Evolutionary conservation across 2,888 invertebrate species (phyloP).

Genomic region (Eumacrocentrus americanus): DNA sequence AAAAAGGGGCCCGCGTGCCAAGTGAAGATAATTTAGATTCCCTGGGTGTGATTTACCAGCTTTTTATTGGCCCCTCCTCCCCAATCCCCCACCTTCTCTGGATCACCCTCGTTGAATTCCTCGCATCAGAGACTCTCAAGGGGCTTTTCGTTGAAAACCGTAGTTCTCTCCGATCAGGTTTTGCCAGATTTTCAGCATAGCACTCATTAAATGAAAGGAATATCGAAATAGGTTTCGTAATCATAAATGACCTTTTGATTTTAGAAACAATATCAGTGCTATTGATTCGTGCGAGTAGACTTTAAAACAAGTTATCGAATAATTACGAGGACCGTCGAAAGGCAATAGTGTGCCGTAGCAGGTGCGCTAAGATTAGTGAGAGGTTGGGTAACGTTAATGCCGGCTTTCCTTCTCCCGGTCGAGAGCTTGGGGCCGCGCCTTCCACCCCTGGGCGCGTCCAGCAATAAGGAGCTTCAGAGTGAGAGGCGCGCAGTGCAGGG

Average conservation of each 20-base stretch:
- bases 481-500: conserved; percentile 32
- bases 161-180: background rate
- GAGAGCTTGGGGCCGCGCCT: conserved; percentile 38
- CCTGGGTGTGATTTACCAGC: conserved; percentile 50
- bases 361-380: conserved; percentile 48
- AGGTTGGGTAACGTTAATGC: conserved; percentile 26
- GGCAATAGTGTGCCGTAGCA: conserved; percentile 41
- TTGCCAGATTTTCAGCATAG: no score
- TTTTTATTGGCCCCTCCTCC: conserved; percentile 41
- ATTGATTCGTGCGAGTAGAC: background rate
- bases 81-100: conserved; percentile 15
- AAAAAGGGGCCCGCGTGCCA: conserved; percentile 42
- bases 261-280: background rate
- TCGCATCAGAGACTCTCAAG: background rate
- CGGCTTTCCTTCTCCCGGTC: conserved; percentile 16
- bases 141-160: background rate
- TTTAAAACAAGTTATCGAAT: conserved; percentile 39
- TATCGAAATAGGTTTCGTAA: no score
- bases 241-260: background rate
- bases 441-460: conserved; percentile 30
- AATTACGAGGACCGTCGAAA: conserved; percentile 44
- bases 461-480: conserved; percentile 40
- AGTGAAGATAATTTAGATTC: conserved; percentile 55
- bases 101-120: no score
- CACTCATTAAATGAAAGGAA: no score